A percentile compares a stretch with the other conserved stretches of the same genome.
phyloP scores from a whole-genome alignment of 2,888 invertebrate species.

The Lasius platythorax region DNA sequence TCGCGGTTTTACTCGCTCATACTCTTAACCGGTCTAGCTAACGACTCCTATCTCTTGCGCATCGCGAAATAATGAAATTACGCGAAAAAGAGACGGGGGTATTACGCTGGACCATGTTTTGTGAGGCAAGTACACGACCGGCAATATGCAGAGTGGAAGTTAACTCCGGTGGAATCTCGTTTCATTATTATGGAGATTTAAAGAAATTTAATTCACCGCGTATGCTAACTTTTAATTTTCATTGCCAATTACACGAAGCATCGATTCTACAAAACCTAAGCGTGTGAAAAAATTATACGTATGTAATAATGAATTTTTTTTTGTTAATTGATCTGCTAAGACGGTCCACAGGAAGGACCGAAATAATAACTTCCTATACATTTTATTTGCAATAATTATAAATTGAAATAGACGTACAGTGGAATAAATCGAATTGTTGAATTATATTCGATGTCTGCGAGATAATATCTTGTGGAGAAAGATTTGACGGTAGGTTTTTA shows the following conservation, averaged over 20 bases:
- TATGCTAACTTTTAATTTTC: background rate
- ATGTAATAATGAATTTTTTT: background rate
- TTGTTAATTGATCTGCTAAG: no score
- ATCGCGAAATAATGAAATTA: slow-evolving; percentile 83
- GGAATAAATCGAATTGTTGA: background rate
- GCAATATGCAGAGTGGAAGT: slow-evolving; percentile 34
- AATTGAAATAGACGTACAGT: background rate
- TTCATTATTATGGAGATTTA: background rate
- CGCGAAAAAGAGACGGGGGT: slow-evolving; percentile 74
- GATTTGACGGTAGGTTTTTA: background rate
- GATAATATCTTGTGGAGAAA: background rate
- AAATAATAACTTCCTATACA: no score
- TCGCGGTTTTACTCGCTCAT: slow-evolving; percentile 64
- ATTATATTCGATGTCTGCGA: background rate
- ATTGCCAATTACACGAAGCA: background rate
- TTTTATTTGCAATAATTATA: background rate
- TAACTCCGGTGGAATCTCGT: slow-evolving; percentile 22
- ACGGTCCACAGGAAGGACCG: no score
- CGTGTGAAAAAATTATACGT: background rate
- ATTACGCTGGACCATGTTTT: slow-evolving; percentile 45
- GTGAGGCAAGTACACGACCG: slow-evolving; percentile 33
- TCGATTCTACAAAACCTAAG: background rate
- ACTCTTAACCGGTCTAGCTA: slow-evolving; percentile 70
- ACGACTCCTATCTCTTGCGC: slow-evolving; percentile 80
- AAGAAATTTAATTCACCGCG: slow-evolving; percentile 38